These are phyloP conservation scores for Micronycteris hirsuta DNA, from an alignment of 2,113 vertebrate species.

Conservation along the genomic window DNA sequence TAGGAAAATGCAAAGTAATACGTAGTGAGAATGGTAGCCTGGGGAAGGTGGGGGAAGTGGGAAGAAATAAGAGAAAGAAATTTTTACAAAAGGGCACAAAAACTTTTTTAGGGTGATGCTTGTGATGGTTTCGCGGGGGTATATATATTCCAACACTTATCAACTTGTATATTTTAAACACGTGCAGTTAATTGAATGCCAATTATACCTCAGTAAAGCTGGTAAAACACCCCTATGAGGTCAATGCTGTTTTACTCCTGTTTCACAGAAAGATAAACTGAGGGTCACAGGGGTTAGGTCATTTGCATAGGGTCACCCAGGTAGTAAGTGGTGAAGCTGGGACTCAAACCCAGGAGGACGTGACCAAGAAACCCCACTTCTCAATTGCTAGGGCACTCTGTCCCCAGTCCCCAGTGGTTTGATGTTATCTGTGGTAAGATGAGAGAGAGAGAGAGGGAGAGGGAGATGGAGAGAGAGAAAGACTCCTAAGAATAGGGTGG, in stretches of 20 bases:
- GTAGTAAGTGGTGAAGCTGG: background rate
- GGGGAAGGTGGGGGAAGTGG: too few species aligned
- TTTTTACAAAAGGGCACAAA: background rate
- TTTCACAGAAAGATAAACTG: background rate
- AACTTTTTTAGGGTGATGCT: background rate
- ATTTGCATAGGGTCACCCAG: background rate
- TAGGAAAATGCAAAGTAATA: background rate
- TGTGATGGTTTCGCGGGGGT: background rate
- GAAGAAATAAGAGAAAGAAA: background rate
- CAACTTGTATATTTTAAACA: background rate
- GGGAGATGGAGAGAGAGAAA: too few species aligned
- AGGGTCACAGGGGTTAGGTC: background rate
- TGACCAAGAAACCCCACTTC: background rate
- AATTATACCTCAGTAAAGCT: background rate
- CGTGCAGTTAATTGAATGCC: background rate
- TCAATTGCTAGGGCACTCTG: too few species aligned
- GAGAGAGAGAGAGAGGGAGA: background rate
- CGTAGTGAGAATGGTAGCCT: background rate
- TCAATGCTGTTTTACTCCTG: background rate
- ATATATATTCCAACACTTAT: background rate
- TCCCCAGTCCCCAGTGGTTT: background rate
- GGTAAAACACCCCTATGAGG: background rate
- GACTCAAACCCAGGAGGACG: background rate
- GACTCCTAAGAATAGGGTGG: background rate
- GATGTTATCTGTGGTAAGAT: background rate